Base-by-base conservation (phyloP, 1,140 invertebrate species). In the Proctacanthus coquilletti region DNA sequence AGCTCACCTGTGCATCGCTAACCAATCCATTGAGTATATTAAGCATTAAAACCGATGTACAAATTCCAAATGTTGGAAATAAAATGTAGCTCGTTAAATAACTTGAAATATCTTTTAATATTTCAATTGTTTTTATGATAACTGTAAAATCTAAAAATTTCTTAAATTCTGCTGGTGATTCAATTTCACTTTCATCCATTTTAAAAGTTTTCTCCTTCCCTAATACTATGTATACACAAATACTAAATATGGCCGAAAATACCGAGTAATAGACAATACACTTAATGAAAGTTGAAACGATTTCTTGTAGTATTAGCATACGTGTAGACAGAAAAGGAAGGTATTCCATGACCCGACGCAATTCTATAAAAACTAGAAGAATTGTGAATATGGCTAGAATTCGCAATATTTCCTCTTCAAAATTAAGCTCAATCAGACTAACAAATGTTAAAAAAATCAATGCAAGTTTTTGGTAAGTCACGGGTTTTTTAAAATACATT, bases 1-100 rank as follows among this genome's bases (percentile, higher is more conserved):
- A n/a, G 37, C 51, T 42, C 25, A 57, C 55, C 46, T 72, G 70
- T 0, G 80, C 84, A 45, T 86, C 81, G 48, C 75, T 82, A 3
- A 82, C 83, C 40, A 86, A 61, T 52, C 81, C 82, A 49, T 84
- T 85, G 0, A 86, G 60, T 15, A 86, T 58, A 61, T 86, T 86
- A 46, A 84, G 75, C 21, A 86, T 51, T 17, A 85, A 79, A 31
- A 85, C 82, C 0, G 78, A 74, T 39, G 85, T 77, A 42, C 83
- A 70, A 45, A 86, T 80, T 4, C 84, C 74, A 42, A 86, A 86
- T 2, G 80, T 56, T 8, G 80, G 63, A 50, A 86, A 84, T 18
- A 85, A 71, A 1, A 81, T 41, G 42, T 77, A 76, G 47, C 78
- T 80, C 18, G 70, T 69, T 5, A 74, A 48, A 5, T 63, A 60